Evolutionary conservation across 2,113 vertebrate species (phyloP), one percentile per base, ranked within the genome.

Genomic region (Puntigrus tetrazona): DNA sequence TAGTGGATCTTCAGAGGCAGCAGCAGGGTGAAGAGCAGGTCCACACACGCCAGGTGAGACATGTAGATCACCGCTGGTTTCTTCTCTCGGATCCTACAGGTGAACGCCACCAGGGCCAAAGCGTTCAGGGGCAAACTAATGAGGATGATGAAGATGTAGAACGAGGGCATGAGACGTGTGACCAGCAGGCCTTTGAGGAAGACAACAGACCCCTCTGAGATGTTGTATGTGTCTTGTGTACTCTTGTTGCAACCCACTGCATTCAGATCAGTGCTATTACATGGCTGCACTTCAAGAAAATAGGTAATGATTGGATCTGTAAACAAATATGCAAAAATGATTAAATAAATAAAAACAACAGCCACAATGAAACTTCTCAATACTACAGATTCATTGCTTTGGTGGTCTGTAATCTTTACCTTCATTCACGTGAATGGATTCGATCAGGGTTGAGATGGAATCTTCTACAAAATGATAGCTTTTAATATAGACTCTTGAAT

Each of bases 1-100:
- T 99, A 98, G 79, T 90, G 90, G n/a, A 98, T 96, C 92, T 95
- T 97, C 77, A 97, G 96, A 0, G 97, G 97, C 43, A 45, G 43
- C 43, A 45, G 43, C 43, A 45, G 43, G 11, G 43, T 45, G 43
- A 45, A 45, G 43, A 45, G 43, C 43, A 45, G 43, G 43, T 45
- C 43, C 43, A 45, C 43, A 45, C 43, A 82, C 25, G 97, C 97
- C 90, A 99, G 90, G 86, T 98, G 96, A 52, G 97, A 83, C 97
- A 99, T 97, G 92, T 97, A 98, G 79, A 99, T 94, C 67, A 95
- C 91, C 0, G 96, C 95, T 0, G 97, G 96, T 14, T 47, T 47
- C 45, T 47, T 47, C 45, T 3, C 45, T 47, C 45, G 45, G 18
- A 90, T 87, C 6, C 85, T 95, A 73, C 90, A 87, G 81, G 95